Conservation (phyloP, 2,113 vertebrate genomes). For the Galbula dea region DNA sequence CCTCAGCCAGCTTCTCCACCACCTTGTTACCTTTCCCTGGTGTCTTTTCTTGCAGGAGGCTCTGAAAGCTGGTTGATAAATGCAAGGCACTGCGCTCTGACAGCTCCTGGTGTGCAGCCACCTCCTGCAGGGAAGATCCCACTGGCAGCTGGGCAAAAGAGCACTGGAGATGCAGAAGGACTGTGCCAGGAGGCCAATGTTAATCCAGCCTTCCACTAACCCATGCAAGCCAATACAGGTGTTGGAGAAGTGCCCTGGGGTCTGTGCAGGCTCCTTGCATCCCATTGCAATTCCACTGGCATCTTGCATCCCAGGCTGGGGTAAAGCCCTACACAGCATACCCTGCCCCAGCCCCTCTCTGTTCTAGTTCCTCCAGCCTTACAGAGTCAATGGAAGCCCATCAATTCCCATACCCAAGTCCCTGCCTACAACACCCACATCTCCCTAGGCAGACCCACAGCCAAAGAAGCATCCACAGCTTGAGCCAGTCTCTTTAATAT, state of each 20-base stretch:
- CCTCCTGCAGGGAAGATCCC: not conserved
- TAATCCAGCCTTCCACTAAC: not conserved
- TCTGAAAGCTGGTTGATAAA: not conserved
- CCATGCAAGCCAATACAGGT: not conserved
- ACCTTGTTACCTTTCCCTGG: not conserved
- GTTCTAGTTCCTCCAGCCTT: not conserved
- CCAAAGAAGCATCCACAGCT: not conserved
- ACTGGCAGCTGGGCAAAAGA: rapidly evolving
- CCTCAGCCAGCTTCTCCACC: not conserved
- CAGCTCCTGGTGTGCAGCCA: not conserved
- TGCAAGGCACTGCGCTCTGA: rapidly evolving
- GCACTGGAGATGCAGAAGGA: not conserved
- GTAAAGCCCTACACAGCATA: not conserved
- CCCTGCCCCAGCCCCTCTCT: not conserved
- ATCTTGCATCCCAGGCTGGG: not conserved
- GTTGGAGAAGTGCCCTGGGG: not conserved
- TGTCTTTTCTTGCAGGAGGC: not conserved
- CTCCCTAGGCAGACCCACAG: not conserved
- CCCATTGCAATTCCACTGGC: not conserved
- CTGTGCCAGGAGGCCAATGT: rapidly evolving
- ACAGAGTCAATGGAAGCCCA: not conserved
- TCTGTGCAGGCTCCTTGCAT: not conserved
- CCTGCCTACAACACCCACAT: not conserved
- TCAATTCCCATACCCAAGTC: not conserved
- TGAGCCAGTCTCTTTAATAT: rapidly evolving